Percentiles rank a stretch among this genome's conserved stretches.
phyloP scores from a whole-genome alignment of 2,113 vertebrate genomes.

The Chamaea fasciata region DNA sequence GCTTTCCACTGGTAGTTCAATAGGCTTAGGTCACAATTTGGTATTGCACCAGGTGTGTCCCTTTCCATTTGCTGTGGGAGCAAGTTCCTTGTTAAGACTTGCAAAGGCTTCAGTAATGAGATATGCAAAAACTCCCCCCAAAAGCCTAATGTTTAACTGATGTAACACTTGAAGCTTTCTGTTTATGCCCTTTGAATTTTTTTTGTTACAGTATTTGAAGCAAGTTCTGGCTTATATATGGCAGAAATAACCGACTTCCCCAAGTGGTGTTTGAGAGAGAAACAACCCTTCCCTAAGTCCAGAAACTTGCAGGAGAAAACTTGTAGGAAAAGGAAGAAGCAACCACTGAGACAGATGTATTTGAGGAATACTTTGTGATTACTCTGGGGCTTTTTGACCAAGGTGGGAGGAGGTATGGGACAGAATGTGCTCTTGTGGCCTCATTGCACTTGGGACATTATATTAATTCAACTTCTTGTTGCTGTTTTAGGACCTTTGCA shows the following conservation, averaged over 20 bases:
- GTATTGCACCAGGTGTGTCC: background rate
- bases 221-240: background rate
- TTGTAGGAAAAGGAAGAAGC: background rate
- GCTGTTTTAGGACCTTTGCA: slow-evolving; percentile 85
- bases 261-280: background rate
- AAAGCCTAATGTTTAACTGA: background rate
- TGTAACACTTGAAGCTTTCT: background rate
- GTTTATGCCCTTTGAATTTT: background rate
- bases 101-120: background rate
- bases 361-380: background rate
- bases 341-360: background rate
- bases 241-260: background rate
- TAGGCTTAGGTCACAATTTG: background rate
- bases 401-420: background rate
- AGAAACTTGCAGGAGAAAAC: background rate
- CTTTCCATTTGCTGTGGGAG: background rate
- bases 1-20: background rate
- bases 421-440: slow-evolving; percentile 14
- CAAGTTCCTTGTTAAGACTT: background rate
- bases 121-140: background rate
- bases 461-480: background rate
- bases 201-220: background rate
- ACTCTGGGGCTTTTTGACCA: background rate
- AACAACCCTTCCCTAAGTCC: background rate
- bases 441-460: background rate